Evolutionary conservation across 2,888 invertebrate species (phyloP).

Genomic region (Notocelia uddmanniana): DNA sequence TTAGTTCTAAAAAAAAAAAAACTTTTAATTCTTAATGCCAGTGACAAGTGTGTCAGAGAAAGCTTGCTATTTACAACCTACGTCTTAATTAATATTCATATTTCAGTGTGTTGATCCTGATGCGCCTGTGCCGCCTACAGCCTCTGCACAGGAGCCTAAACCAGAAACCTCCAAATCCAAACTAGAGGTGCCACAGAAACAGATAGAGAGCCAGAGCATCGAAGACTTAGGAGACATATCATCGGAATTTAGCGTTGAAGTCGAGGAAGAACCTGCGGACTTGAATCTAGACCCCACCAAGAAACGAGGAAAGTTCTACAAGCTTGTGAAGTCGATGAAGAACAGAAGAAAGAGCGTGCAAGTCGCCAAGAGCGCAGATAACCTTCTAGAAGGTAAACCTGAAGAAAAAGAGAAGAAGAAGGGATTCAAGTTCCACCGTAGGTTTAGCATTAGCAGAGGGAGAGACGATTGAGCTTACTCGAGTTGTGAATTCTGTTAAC

Average conservation of each 20-base stretch:
- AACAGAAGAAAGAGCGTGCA: constrained; percentile 82
- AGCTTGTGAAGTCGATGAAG: constrained; percentile 80
- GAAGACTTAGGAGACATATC: constrained; percentile 82
- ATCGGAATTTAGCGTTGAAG: constrained; percentile 82
- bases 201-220: constrained; percentile 75
- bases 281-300: constrained; percentile 68
- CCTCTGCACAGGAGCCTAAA: constrained; percentile 65
- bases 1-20: no score
- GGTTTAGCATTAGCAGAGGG: constrained; percentile 79
- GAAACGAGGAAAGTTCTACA: constrained; percentile 80
- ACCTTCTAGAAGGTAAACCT: constrained; percentile 67
- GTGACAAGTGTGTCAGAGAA: no score
- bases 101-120: constrained; percentile 80
- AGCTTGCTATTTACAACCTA: not conserved
- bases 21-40: no score
- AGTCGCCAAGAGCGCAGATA: constrained; percentile 80
- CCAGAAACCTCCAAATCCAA: constrained; percentile 74
- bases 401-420: constrained; percentile 79
- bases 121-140: constrained; percentile 66
- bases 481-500: constrained; percentile 52
- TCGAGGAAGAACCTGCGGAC: constrained; percentile 73
- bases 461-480: constrained; percentile 71
- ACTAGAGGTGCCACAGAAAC: constrained; percentile 70
- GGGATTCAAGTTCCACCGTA: constrained; percentile 78
- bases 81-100: constrained; percentile 18